Conservation (phyloP, 2,888 invertebrate genomes). For the Melinopterus prodromus region DNA sequence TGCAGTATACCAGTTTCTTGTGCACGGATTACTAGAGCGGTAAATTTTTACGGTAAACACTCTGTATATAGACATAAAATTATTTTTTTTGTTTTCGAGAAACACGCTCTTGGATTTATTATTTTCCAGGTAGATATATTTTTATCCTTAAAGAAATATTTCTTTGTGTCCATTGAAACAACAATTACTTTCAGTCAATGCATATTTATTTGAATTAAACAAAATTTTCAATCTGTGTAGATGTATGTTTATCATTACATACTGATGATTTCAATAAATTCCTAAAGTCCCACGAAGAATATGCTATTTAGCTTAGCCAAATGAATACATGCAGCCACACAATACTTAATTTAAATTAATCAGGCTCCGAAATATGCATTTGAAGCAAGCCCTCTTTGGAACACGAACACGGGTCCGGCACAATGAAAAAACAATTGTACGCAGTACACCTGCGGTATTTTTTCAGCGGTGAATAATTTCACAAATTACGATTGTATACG, state of each 20-base stretch:
- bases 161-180: too few species aligned
- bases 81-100: too few species aligned
- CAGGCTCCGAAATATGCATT: conserved; percentile 34
- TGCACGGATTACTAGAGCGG: too few species aligned
- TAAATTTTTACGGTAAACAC: too few species aligned
- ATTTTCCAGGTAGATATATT: too few species aligned
- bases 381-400: conserved; percentile 24
- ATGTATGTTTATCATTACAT: not conserved
- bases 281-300: conserved; percentile 29
- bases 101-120: too few species aligned
- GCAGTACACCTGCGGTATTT: conserved; percentile 37
- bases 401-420: not conserved
- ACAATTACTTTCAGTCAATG: too few species aligned
- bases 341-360: conserved; percentile 40
- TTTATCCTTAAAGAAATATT: too few species aligned
- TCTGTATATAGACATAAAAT: too few species aligned
- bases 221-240: too few species aligned
- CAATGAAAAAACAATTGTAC: conserved; percentile 25
- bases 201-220: too few species aligned
- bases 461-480: conserved; percentile 38
- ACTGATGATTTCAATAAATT: not conserved
- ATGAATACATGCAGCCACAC: conserved; percentile 20
- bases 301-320: not conserved
- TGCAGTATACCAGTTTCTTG: too few species aligned
- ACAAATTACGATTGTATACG: conserved; percentile 45